Conservation (phyloP, 2,113 vertebrate species). For the Beaufortia kweichowensis region DNA sequence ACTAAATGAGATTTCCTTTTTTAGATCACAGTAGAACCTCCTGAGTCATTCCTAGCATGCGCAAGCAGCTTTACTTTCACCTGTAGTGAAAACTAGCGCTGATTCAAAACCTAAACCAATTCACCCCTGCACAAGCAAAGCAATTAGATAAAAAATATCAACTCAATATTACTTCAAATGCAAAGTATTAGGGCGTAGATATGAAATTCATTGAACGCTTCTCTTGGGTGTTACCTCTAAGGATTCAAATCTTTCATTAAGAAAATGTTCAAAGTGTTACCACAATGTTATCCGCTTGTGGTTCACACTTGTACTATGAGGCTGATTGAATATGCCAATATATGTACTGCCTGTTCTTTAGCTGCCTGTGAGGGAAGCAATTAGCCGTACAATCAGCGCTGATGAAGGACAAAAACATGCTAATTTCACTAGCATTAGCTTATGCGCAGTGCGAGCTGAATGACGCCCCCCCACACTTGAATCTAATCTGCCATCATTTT, state of each 20-base stretch:
- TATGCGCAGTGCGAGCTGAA: background rate
- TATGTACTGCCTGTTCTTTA: slow-evolving; percentile 40
- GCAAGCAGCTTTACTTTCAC: slow-evolving; percentile 18
- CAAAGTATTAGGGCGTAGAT: slow-evolving; percentile 26
- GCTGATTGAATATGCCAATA: slow-evolving; percentile 34
- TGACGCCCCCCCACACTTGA: slow-evolving; percentile 14
- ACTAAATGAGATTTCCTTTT: background rate
- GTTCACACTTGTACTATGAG: slow-evolving; percentile 14
- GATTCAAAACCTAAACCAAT: slow-evolving; percentile 17
- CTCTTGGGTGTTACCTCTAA: slow-evolving; percentile 23
- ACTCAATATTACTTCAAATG: slow-evolving; percentile 34
- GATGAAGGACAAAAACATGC: slow-evolving; percentile 55
- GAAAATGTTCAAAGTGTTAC: slow-evolving; percentile 29
- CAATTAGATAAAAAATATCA: slow-evolving; percentile 38
- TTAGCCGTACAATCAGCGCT: slow-evolving; percentile 53
- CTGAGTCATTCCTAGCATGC: slow-evolving; percentile 1
- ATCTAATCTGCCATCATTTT: slow-evolving; percentile 46
- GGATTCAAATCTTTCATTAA: slow-evolving; percentile 32
- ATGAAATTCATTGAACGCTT: slow-evolving; percentile 17
- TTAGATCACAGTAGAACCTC: background rate
- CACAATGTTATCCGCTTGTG: slow-evolving; percentile 32
- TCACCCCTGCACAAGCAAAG: slow-evolving; percentile 19
- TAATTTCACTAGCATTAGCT: slow-evolving; percentile 51
- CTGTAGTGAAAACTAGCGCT: background rate
- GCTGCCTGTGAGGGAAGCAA: slow-evolving; percentile 50